Evolutionary conservation across 2,888 invertebrate genomes (phyloP).

Genomic region (Tetramorium bicarinatum): DNA sequence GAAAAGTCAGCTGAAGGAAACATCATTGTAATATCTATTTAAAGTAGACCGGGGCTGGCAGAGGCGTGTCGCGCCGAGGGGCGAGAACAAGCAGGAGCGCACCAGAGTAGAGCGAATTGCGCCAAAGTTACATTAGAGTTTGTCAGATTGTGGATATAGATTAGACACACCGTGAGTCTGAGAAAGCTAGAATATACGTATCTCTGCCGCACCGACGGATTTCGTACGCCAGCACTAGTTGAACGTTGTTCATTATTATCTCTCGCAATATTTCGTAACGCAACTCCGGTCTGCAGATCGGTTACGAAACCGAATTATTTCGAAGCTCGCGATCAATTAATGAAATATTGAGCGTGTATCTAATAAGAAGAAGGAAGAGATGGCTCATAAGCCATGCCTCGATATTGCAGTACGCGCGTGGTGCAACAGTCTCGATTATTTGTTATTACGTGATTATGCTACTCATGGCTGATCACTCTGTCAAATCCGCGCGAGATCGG

Average conservation of each 20-base stretch:
- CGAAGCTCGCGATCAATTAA: slow-evolving; percentile 16
- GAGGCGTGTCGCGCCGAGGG: not conserved
- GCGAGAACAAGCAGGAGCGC: not conserved
- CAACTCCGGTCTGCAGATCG: not conserved
- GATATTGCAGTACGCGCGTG: not conserved
- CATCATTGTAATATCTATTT: not conserved
- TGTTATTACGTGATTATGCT: slow-evolving; percentile 19
- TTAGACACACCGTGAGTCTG: slow-evolving; percentile 20
- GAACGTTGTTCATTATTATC: not conserved
- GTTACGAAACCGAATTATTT: slow-evolving; percentile 24
- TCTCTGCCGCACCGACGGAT: not conserved
- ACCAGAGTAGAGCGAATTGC: not conserved
- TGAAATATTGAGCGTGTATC: not conserved
- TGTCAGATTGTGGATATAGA: slow-evolving; percentile 25
- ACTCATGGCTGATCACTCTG: slow-evolving; percentile 13
- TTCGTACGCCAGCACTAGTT: not conserved
- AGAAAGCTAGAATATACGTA: slow-evolving; percentile 15
- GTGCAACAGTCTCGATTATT: slow-evolving; percentile 18
- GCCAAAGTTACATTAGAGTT: slow-evolving; percentile 21
- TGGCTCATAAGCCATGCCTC: not conserved
- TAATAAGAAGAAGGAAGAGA: not conserved
- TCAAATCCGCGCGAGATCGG: slow-evolving; percentile 18
- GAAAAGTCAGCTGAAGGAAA: not conserved
- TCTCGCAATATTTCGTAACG: slow-evolving; percentile 15
- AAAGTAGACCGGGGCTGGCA: not conserved